These are phyloP conservation scores for Cryptomyrus ogoouensis DNA, from an alignment of 2,113 vertebrate species.

Conservation along the genomic window DNA sequence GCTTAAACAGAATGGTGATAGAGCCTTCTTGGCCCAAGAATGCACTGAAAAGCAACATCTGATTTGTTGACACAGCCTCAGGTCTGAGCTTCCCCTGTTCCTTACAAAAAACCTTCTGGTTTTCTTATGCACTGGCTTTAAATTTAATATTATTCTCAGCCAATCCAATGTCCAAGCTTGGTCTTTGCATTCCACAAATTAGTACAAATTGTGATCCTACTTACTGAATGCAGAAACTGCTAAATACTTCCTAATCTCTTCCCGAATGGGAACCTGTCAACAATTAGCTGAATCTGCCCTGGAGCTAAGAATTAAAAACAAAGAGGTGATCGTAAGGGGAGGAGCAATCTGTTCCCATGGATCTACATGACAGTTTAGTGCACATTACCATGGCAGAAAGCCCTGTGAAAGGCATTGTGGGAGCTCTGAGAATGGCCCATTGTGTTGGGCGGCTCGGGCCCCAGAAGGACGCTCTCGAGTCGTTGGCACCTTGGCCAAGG, in stretches of 20 bases:
- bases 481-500: slow-evolving; percentile 40
- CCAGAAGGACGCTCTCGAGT: slow-evolving; percentile 33
- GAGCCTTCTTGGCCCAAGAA: background rate
- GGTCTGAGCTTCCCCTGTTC: background rate
- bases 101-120: background rate
- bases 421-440: slow-evolving; percentile 29
- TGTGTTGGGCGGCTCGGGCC: background rate
- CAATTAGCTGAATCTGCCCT: slow-evolving; percentile 38
- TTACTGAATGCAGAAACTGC: slow-evolving; percentile 38
- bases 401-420: slow-evolving; percentile 30
- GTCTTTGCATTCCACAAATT: slow-evolving; percentile 42
- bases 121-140: slow-evolving; percentile 32
- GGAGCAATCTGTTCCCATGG: slow-evolving; percentile 32
- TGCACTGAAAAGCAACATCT: background rate
- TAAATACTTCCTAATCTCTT: slow-evolving; percentile 47
- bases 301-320: slow-evolving; percentile 38
- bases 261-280: slow-evolving; percentile 36
- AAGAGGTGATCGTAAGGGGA: slow-evolving; percentile 30
- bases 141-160: slow-evolving; percentile 29
- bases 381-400: slow-evolving; percentile 30
- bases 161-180: slow-evolving; percentile 26
- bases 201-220: slow-evolving; percentile 41
- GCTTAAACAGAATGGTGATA: too few species aligned
- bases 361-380: slow-evolving; percentile 44
- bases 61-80: background rate